phyloP scores from a whole-genome alignment of 2,888 invertebrate genomes.

The Phymatocera aterrima region DNA sequence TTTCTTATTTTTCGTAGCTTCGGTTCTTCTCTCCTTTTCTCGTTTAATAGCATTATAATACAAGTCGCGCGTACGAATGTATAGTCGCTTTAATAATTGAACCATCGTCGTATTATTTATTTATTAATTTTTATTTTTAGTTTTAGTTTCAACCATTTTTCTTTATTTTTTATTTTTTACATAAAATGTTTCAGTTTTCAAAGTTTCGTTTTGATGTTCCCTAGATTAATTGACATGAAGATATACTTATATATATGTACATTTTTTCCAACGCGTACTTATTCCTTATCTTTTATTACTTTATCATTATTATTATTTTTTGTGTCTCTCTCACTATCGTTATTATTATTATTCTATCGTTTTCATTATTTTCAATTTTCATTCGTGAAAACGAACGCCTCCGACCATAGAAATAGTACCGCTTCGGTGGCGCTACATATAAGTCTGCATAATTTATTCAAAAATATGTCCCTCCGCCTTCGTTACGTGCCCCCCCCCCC shows the following conservation, averaged over 20 bases:
- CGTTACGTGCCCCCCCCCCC: background rate
- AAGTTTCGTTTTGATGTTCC: constrained; percentile 78
- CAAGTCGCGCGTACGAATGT: background rate
- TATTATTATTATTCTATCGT: background rate
- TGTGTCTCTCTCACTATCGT: background rate
- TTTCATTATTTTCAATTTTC: background rate
- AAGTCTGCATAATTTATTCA: constrained; percentile 10
- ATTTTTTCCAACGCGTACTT: constrained; percentile 57
- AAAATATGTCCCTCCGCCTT: constrained; percentile 5
- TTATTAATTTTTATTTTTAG: too few relatives aligned
- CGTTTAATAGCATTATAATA: background rate
- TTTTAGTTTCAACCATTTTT: too few relatives aligned
- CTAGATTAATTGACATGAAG: constrained; percentile 91
- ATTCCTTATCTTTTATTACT: background rate
- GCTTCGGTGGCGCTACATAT: background rate
- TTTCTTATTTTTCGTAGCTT: constrained; percentile 10
- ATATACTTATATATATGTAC: constrained; percentile 78
- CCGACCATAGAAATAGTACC: background rate
- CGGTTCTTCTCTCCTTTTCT: too few relatives aligned
- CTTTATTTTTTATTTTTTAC: constrained; percentile 16
- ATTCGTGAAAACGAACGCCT: background rate
- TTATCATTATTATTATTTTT: constrained; percentile 11
- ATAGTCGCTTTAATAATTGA: background rate
- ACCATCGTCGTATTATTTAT: background rate
- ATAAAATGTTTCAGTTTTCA: constrained; percentile 54